A percentile compares a stretch with the other conserved stretches of the same genome.
phyloP scores from a whole-genome alignment of 2,797 vertebrate species.

The Rhadinocentrus ornatus region DNA sequence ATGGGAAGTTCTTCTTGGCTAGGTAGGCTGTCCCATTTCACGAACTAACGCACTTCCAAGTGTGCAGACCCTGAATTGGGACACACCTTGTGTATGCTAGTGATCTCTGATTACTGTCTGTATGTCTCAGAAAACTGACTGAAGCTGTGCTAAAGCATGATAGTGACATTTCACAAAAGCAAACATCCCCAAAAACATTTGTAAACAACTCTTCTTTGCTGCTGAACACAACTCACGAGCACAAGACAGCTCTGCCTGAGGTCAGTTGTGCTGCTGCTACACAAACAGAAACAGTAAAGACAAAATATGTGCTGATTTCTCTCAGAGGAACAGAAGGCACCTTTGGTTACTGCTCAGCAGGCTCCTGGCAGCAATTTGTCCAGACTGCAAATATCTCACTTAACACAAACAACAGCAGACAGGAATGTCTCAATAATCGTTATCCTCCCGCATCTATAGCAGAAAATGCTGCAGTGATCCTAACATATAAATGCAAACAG shows the following conservation, averaged over 20 bases:
- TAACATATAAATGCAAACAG: background rate
- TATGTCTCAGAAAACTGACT: background rate
- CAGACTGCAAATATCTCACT: slow-evolving; percentile 15
- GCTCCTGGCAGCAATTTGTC: slow-evolving; percentile 24
- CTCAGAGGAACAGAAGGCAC: slow-evolving; percentile 31
- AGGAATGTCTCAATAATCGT: background rate
- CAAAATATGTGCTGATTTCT: slow-evolving; percentile 43
- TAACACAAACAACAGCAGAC: slow-evolving; percentile 11
- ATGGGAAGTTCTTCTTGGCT: too few relatives aligned
- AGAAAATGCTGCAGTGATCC: slow-evolving; percentile 2
- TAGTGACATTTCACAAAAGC: slow-evolving; percentile 2
- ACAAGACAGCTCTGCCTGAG: slow-evolving; percentile 16
- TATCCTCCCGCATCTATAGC: background rate
- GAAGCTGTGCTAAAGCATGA: background rate
- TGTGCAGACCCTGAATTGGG: too few relatives aligned
- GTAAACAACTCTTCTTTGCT: slow-evolving; percentile 25
- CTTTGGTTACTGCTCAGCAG: slow-evolving; percentile 16
- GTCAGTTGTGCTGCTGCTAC: background rate
- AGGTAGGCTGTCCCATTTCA: too few relatives aligned
- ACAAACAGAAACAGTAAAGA: slow-evolving; percentile 5
- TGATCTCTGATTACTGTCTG: background rate
- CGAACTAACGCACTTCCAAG: too few relatives aligned
- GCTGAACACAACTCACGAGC: slow-evolving; percentile 26
- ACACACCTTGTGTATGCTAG: too few relatives aligned
- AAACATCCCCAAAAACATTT: slow-evolving; percentile 16